Percentiles rank a stretch among this genome's conserved stretches.
Conservation (phyloP, 2,113 vertebrate species). For the Lasiurus borealis region DNA sequence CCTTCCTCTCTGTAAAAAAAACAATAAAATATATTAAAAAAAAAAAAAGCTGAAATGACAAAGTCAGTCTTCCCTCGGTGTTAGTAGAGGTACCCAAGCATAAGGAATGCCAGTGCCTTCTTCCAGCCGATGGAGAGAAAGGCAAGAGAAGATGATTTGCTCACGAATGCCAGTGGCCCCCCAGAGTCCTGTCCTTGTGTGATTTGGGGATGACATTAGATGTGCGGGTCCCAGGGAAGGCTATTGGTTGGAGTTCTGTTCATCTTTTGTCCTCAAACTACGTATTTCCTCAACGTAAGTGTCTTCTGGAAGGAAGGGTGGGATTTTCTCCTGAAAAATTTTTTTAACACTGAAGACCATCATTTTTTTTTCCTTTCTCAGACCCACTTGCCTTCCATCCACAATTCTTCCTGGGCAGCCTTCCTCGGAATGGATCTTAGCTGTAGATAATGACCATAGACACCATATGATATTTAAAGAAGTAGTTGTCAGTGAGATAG, state of each 20-base stretch:
- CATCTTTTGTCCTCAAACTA: background rate
- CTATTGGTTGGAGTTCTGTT: background rate
- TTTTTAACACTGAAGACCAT: background rate
- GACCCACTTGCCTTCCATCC: background rate
- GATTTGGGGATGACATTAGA: background rate
- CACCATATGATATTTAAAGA: background rate
- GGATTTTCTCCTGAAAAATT: background rate
- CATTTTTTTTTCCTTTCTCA: background rate
- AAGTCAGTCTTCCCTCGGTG: background rate
- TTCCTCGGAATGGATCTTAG: background rate
- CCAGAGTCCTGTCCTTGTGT: background rate
- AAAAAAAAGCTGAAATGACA: background rate
- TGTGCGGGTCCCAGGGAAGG: background rate
- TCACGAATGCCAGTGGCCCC: rapidly evolving
- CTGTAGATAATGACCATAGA: background rate
- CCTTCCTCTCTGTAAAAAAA: too few relatives aligned
- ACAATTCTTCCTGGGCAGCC: background rate
- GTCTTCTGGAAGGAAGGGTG: constrained; percentile 25
- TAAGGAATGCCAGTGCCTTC: background rate
- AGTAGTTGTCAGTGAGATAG: background rate
- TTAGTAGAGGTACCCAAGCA: background rate
- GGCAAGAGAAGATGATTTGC: background rate
- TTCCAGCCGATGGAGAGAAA: background rate
- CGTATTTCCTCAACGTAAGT: background rate
- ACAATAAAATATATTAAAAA: too few relatives aligned